phyloP scores from a whole-genome alignment of 2,888 invertebrate genomes.

The Mystacides longicornis region DNA sequence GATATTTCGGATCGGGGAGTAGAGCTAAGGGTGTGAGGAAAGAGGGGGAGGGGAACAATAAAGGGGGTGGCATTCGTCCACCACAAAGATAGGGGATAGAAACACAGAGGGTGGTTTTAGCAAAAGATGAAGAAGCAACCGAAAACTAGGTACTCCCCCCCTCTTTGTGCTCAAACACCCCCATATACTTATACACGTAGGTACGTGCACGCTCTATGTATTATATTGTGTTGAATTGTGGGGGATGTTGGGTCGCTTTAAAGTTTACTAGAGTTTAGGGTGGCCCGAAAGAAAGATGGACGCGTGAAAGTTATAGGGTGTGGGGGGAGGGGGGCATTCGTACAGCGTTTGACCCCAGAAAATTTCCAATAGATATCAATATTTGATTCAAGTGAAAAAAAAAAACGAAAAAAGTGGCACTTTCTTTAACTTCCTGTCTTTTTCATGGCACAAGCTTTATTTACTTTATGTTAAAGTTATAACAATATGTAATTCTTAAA shows the following conservation, averaged over 20 bases:
- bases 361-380: too few species aligned
- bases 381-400: too few species aligned
- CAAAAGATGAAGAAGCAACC: constrained; percentile 24
- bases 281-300: constrained; percentile 24
- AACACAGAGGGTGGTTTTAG: constrained; percentile 18
- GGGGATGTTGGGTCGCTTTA: constrained; percentile 6
- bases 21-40: not conserved
- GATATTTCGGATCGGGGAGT: not conserved
- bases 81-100: constrained; percentile 15
- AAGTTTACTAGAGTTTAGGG: constrained; percentile 2
- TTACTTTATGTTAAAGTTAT: too few species aligned
- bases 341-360: too few species aligned
- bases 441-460: too few species aligned
- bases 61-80: constrained; percentile 7
- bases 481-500: too few species aligned
- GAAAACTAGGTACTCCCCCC: constrained; percentile 4
- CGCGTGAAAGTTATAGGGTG: constrained; percentile 14
- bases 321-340: constrained; percentile 8
- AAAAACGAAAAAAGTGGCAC: too few species aligned
- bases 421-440: too few species aligned
- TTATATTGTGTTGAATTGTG: constrained; percentile 1
- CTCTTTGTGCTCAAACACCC: not conserved
- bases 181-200: not conserved
- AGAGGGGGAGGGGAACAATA: constrained; percentile 4
- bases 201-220: too few species aligned